Base-by-base conservation (phyloP, 2,113 vertebrate genomes). In the Pipa parva region DNA sequence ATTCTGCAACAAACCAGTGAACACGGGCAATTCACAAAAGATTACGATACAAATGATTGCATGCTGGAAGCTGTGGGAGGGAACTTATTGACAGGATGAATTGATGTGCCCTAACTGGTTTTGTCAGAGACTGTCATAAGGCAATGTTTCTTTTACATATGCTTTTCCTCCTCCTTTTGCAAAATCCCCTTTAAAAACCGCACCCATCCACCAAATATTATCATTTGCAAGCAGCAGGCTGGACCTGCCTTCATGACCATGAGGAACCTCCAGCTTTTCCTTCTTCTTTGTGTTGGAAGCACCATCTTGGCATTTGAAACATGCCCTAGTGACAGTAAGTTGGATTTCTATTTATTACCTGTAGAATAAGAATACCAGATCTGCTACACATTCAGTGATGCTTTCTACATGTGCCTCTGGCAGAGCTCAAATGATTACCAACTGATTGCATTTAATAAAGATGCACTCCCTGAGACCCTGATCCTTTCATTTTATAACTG, bases 321-420 rank as follows among this genome's bases (percentile, higher is more conserved):
- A 6, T 69, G 65, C 31, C 36, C 46, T 20, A 69, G 33, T 39
- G 57, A 69, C 7, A 18, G 65, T 69, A 69, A 69, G 65, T 69
- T 26, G 10, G n/a, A n/a, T n/a, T n/a, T n/a, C n/a, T n/a, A n/a
- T n/a, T n/a, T n/a, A n/a, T n/a, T n/a, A n/a, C n/a, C n/a, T n/a
- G n/a, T n/a, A n/a, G n/a, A n/a, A n/a, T n/a, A n/a, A n/a, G n/a
- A n/a, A n/a, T n/a, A n/a, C n/a, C n/a, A n/a, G n/a, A n/a, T n/a
- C n/a, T n/a, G n/a, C n/a, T n/a, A n/a, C n/a, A n/a, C n/a, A n/a
- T n/a, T n/a, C n/a, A n/a, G n/a, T n/a, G n/a, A n/a, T n/a, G n/a
- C n/a, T n/a, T n/a, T n/a, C n/a, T n/a, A n/a, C n/a, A n/a, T n/a
- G n/a, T n/a, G n/a, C n/a, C n/a, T n/a, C n/a, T n/a, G n/a, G n/a